Conservation (phyloP, 2,888 invertebrate species). For the Euclidia mi region DNA sequence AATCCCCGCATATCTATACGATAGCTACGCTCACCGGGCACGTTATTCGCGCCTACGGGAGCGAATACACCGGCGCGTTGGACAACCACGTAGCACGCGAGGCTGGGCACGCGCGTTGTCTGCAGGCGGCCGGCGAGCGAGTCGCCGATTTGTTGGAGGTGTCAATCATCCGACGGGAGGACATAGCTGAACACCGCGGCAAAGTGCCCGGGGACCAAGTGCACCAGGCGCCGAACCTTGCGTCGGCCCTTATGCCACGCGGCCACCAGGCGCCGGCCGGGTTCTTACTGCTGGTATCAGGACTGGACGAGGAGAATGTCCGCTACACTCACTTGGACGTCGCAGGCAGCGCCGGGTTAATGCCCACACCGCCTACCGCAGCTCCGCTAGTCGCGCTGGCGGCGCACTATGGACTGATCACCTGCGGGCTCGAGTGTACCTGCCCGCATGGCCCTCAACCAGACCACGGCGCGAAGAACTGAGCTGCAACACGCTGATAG, state of each 20-base stretch:
- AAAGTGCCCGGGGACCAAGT: slow-evolving; percentile 96
- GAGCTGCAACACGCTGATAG: no score
- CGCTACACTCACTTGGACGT: slow-evolving; percentile 96
- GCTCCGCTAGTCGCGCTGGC: slow-evolving; percentile 93
- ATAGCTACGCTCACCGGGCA: slow-evolving; percentile 98
- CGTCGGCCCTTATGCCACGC: slow-evolving; percentile 92
- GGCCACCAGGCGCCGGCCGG: slow-evolving; percentile 95
- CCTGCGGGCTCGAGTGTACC: no score
- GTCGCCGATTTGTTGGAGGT: slow-evolving; percentile 95
- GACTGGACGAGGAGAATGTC: slow-evolving; percentile 93
- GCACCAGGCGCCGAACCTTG: slow-evolving; percentile 93
- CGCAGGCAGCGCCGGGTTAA: slow-evolving; percentile 93
- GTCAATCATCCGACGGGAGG: slow-evolving; percentile 93
- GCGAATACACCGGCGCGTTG: slow-evolving; percentile 93
- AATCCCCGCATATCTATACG: slow-evolving; percentile 96
- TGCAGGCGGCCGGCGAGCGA: slow-evolving; percentile 91
- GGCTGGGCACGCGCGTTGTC: slow-evolving; percentile 84
- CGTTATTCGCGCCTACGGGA: slow-evolving; percentile 92
- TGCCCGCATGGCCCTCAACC: no score
- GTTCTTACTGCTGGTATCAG: slow-evolving; percentile 95
- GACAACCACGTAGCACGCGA: slow-evolving; percentile 94
- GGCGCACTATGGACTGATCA: slow-evolving; percentile 53
- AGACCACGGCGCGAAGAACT: no score
- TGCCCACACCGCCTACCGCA: slow-evolving; percentile 93
- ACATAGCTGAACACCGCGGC: slow-evolving; percentile 92